Evolutionary conservation across 2,797 vertebrate genomes (phyloP).

Genomic region (Hylomyscus alleni): DNA sequence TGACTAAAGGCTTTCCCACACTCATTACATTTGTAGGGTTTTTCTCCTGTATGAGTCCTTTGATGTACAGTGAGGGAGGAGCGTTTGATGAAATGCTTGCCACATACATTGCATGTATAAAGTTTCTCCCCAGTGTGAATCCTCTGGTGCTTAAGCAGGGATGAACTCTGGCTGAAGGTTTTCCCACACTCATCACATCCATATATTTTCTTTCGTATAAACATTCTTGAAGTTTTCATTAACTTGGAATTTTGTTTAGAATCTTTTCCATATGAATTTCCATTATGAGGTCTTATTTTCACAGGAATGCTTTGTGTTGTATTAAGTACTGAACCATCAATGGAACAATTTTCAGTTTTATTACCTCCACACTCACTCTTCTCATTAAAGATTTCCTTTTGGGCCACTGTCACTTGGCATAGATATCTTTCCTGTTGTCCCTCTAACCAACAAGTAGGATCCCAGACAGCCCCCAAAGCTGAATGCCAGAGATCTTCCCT

Average conservation of each 20-base stretch:
- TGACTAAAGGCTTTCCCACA: constrained; percentile 84
- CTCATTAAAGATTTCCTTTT: constrained; percentile 63
- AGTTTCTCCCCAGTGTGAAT: constrained; percentile 85
- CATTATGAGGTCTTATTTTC: constrained; percentile 51
- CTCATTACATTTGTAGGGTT: constrained; percentile 82
- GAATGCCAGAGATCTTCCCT: constrained; percentile 73
- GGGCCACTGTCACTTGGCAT: constrained; percentile 47
- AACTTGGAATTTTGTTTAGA: constrained; percentile 74
- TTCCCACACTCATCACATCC: constrained; percentile 81
- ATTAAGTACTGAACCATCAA: constrained; percentile 52
- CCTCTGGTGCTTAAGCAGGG: constrained; percentile 82
- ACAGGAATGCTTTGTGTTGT: constrained; percentile 60
- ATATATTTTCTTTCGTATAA: constrained; percentile 78
- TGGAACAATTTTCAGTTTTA: constrained; percentile 67
- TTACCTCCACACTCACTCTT: constrained; percentile 33
- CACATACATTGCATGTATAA: constrained; percentile 78
- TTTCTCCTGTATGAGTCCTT: constrained; percentile 83
- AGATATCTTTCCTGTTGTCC: constrained; percentile 62
- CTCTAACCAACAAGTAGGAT: constrained; percentile 70
- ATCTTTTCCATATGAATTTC: constrained; percentile 65
- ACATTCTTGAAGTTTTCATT: constrained; percentile 74
- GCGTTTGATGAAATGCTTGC: constrained; percentile 80
- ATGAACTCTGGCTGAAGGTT: constrained; percentile 81
- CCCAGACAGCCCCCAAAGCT: constrained; percentile 67
- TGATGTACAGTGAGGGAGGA: constrained; percentile 82